Evolutionary conservation across 1,140 invertebrate species (phyloP), one percentile per base, ranked within the genome.

Genomic region (Aleiodes sp.): DNA sequence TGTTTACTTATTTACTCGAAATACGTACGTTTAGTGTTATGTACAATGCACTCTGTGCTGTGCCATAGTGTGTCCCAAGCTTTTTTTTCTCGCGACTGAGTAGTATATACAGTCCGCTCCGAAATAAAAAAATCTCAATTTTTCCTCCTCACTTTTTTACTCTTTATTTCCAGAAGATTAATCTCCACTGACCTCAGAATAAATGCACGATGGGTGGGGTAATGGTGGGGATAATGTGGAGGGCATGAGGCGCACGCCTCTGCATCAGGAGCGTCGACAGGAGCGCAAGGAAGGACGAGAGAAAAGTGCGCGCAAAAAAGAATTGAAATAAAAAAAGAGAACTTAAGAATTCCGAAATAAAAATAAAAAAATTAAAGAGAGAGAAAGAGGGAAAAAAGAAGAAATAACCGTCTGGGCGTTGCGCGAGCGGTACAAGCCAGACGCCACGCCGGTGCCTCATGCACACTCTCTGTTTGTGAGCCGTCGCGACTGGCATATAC

Each of bases 1-100:
- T 83, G 79, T 81, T 82, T 82, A 80, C 81, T 82, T 82, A 83
- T 83, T 83, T 82, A 83, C 79, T 75, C 76, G 69, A 73, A n/a
- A 75, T 70, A 64, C 75, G 41, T 21, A 41, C 19, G 60, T 31
- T 31, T 29, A 37, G 41, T 39, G 41, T 35, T 70, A 46, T 68
- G 63, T 69, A 31, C 67, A 37, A 56, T 74, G 70, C 64, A 57
- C 68, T 74, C 21, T 21, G 61, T 64, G 14, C 8, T 6, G 6
- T 19, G 39, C 16, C 28, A 29, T 1, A n/a, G 28, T 59, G 28
- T 59, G 12, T 33, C 12, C 12, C 31, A 33, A 8, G 12, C 2
- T n/a, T n/a, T n/a, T n/a, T n/a, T n/a, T n/a, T n/a, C n/a, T n/a
- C n/a, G n/a, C n/a, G n/a, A n/a, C n/a, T n/a, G n/a, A n/a, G n/a